Evolutionary conservation across 1,140 invertebrate species (phyloP), one percentile per base, ranked within the genome.

Genomic region (Trissolcus basalis): DNA sequence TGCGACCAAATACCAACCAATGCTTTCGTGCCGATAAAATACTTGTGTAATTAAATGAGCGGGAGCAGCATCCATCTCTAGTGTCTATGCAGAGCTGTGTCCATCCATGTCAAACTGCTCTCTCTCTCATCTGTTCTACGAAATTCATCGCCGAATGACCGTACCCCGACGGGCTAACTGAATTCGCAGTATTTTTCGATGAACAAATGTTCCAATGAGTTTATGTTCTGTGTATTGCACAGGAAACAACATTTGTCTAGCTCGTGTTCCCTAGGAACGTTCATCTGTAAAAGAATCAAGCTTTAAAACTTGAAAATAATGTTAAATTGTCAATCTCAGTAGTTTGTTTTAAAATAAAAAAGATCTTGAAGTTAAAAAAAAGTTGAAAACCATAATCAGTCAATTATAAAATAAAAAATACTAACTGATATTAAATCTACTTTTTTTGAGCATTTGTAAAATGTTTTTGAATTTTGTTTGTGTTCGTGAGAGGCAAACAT

Each of bases 1-100:
- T 58, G 78, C 77, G 74, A 77, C 80, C 75, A 78, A 79, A 82
- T 74, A 63, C 76, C 81, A 69, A 78, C 83, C 82, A 86, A 87
- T 86, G 82, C 59, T 77, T 81, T 81, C 77, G 81, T 78, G 54
- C 82, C 83, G 86, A 88, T 88, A 88, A 88, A 88, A 87, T 87
- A 87, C 85, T 86, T 80, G 61, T 82, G 85, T 87, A 88, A 88
- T 88, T 88, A 88, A 88, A 88, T 86, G 79, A 81, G 81, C 83
- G 81, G 81, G 72, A 74, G 81, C 54, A 49, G 80, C 85, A 86
- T 87, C 81, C 80, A 85, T 86, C 83, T 86, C 82, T 82, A 81
- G 79, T 78, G 81, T 75, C 79, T 80, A 78, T 79, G 74, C 79
- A 61, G 56, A 64, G 71, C 77, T 78, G 68, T 74, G 61, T 55